phyloP scores from a whole-genome alignment of 1,140 invertebrate genomes.

The Anthonomus grandis region DNA sequence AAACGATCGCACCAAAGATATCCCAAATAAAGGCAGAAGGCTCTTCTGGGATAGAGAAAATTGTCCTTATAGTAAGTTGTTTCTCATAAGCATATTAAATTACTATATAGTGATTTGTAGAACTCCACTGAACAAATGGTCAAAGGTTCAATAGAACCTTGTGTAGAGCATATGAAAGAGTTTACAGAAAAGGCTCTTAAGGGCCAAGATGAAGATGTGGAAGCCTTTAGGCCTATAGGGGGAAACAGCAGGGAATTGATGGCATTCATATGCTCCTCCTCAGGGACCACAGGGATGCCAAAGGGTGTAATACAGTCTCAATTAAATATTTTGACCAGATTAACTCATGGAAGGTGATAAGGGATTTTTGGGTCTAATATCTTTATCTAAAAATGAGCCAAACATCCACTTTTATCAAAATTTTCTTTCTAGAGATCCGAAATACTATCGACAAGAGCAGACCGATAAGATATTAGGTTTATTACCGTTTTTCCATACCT shows the following conservation, averaged over 20 bases:
- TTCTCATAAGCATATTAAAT: too few relatives aligned
- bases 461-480: constrained; percentile 29
- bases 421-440: too few relatives aligned
- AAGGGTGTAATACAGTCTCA: constrained; percentile 77
- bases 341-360: too few relatives aligned
- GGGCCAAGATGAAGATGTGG: constrained; percentile 1
- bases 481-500: constrained; percentile 40
- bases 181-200: constrained; percentile 21
- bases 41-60: constrained; percentile 29
- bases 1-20: constrained; percentile 29
- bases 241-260: constrained; percentile 31
- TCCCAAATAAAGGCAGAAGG: constrained; percentile 27
- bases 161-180: constrained; percentile 18
- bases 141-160: background rate
- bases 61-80: constrained; percentile 32
- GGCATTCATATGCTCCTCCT: constrained; percentile 52
- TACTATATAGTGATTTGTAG: too few relatives aligned
- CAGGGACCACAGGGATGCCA: constrained; percentile 71
- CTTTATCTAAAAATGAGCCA: too few relatives aligned
- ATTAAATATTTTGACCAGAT: too few relatives aligned
- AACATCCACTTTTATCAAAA: too few relatives aligned
- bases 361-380: too few relatives aligned
- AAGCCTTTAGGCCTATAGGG: constrained; percentile 15
- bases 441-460: too few relatives aligned
- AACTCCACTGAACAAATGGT: too few relatives aligned